Percentiles rank a stretch among this genome's conserved stretches.
phyloP scores from a whole-genome alignment of 2,888 invertebrate species.

The Philaethria dido region DNA sequence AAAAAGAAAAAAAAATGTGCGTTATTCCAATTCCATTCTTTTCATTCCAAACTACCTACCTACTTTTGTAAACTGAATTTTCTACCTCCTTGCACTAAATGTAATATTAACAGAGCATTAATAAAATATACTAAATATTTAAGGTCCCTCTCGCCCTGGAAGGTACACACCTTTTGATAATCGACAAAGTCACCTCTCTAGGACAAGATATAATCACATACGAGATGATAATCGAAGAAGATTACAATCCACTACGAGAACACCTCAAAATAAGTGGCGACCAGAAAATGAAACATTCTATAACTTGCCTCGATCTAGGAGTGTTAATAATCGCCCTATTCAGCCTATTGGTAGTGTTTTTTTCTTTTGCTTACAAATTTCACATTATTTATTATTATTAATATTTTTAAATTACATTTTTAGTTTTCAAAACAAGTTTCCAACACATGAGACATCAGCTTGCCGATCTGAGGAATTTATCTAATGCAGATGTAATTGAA shows the following conservation, averaged over 20 bases:
- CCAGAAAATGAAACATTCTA: not conserved
- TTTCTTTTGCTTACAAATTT: not conserved
- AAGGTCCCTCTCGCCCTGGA: slow-evolving; percentile 9
- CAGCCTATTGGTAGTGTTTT: not conserved
- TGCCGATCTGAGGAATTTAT: not conserved
- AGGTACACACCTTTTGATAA: not conserved
- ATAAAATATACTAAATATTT: not conserved
- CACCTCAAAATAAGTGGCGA: not conserved
- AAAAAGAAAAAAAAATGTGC: too few relatives aligned
- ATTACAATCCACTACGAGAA: too few relatives aligned
- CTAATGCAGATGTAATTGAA: not conserved
- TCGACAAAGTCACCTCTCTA: not conserved
- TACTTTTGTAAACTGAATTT: too few relatives aligned
- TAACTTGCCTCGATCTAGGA: not conserved
- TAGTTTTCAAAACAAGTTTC: not conserved
- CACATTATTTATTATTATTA: too few relatives aligned
- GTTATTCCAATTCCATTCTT: too few relatives aligned
- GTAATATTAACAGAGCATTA: not conserved
- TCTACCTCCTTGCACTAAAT: too few relatives aligned
- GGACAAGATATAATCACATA: not conserved
- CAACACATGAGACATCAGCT: not conserved
- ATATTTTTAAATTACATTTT: not conserved
- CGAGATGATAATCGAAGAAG: not conserved
- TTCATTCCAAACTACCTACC: too few relatives aligned
- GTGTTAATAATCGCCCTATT: not conserved